Conservation (phyloP, 1,140 invertebrate genomes). For the Aradophagus sp. region DNA sequence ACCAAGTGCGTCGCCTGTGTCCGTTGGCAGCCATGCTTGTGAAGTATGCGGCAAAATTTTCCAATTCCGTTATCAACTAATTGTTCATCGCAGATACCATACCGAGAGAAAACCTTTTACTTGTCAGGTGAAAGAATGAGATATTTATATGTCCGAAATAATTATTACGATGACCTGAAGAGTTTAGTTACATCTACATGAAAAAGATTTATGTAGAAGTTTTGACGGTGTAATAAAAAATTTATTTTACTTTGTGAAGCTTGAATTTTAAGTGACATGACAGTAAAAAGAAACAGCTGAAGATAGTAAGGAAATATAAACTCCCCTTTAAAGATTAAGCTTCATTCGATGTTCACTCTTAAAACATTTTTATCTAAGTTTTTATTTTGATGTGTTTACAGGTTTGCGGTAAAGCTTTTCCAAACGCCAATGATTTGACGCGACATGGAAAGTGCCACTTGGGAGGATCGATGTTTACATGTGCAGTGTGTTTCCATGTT, state of each 20-base stretch:
- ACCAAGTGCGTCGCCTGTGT: conserved; percentile 74
- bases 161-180: too few relatives aligned
- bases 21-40: conserved; percentile 82
- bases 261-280: too few relatives aligned
- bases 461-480: conserved; percentile 84
- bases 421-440: conserved; percentile 83
- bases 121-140: conserved; percentile 78
- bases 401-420: conserved; percentile 86
- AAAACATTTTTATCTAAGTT: too few relatives aligned
- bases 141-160: too few relatives aligned
- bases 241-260: too few relatives aligned
- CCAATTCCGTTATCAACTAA: conserved; percentile 88
- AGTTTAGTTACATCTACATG: too few relatives aligned
- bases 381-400: conserved; percentile 35
- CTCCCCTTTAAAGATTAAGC: too few relatives aligned
- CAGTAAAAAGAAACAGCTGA: too few relatives aligned
- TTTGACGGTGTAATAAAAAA: too few relatives aligned
- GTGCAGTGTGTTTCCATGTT: conserved; percentile 83
- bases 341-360: too few relatives aligned
- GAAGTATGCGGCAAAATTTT: conserved; percentile 90
- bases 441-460: conserved; percentile 88
- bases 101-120: conserved; percentile 89
- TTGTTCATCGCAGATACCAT: conserved; percentile 88
- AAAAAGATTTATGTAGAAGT: too few relatives aligned
- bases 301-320: too few relatives aligned